Conservation (phyloP, 2,888 invertebrate species). For the Baccha elongata region DNA sequence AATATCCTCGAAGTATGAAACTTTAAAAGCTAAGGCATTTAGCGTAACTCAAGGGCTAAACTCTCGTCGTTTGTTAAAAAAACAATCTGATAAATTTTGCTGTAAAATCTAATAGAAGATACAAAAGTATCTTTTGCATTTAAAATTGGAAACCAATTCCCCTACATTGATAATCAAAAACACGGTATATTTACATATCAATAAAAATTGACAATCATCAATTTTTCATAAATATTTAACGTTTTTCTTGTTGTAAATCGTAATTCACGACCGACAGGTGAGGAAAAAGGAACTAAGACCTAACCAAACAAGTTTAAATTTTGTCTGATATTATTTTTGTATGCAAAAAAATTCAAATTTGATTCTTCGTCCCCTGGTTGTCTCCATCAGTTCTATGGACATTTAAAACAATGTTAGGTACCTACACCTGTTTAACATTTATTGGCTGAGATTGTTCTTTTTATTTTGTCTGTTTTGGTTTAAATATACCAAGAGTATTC, state of each 20-base stretch:
- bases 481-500: too few relatives aligned
- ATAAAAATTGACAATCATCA: conserved; percentile 67
- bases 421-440: conserved; percentile 66
- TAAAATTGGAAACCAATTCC: conserved; percentile 64
- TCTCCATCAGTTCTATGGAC: conserved; percentile 28
- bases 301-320: conserved; percentile 44
- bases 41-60: conserved; percentile 20
- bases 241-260: conserved; percentile 30
- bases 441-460: conserved; percentile 44
- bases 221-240: conserved; percentile 17
- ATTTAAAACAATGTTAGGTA: conserved; percentile 60
- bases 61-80: conserved; percentile 17
- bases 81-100: conserved; percentile 10
- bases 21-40: conserved; percentile 47
- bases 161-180: conserved; percentile 22
- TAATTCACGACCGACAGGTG: conserved; percentile 24
- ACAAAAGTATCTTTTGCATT: conserved; percentile 57
- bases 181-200: conserved; percentile 59
- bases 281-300: neutral
- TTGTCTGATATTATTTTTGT: neutral
- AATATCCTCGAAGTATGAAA: conserved; percentile 40
- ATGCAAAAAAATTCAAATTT: conserved; percentile 47
- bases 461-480: neutral
- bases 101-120: neutral
- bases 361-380: neutral